phyloP scores from a whole-genome alignment of 2,113 vertebrate species.

The Lagopus muta region DNA sequence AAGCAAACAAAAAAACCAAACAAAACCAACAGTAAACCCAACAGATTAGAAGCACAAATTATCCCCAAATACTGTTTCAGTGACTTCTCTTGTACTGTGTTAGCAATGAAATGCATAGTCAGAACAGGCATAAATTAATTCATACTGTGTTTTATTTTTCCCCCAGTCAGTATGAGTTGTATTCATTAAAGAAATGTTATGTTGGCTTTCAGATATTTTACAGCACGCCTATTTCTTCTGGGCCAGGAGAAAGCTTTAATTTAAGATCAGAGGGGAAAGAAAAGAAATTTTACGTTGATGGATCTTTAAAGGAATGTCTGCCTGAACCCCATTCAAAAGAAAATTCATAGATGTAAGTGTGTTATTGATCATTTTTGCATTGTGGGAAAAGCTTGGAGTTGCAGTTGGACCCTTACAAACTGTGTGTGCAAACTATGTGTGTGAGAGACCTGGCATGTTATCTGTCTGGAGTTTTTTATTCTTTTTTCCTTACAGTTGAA shows the following conservation, averaged over 20 bases:
- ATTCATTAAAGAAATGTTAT: not conserved
- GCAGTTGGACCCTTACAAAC: not conserved
- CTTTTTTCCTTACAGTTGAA: not conserved
- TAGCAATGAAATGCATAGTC: not conserved
- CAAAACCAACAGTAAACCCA: not conserved
- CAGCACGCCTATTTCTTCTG: not conserved
- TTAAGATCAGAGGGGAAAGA: not conserved
- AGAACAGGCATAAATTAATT: slow-evolving; percentile 12
- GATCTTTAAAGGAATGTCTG: not conserved
- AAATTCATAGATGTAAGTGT: not conserved
- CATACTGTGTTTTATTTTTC: not conserved
- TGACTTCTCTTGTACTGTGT: not conserved
- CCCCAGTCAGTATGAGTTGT: not conserved
- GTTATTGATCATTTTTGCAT: not conserved
- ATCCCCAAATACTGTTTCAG: not conserved
- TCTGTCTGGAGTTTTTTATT: not conserved
- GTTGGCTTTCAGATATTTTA: not conserved
- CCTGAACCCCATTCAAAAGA: not conserved
- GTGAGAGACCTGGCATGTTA: not conserved
- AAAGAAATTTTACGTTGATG: not conserved
- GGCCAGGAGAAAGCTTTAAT: not conserved
- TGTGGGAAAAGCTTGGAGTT: not conserved
- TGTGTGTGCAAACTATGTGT: not conserved
- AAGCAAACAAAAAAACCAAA: not conserved
- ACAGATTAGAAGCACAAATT: slow-evolving; percentile 41